Conservation (phyloP, 53 echinoderm and acorn worm species). For the Pentamera pediparva region DNA sequence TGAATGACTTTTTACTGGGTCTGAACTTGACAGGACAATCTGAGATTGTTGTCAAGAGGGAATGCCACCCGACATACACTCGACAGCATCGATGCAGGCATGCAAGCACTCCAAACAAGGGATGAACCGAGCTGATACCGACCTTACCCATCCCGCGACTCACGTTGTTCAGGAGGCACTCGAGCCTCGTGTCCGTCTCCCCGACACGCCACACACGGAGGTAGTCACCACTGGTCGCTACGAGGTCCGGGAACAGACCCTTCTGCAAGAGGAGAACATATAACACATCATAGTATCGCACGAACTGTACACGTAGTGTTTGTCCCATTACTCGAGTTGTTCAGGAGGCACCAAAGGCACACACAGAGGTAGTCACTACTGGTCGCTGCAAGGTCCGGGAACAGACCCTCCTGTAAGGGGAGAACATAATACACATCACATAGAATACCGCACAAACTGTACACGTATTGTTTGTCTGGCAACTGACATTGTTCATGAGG, state of each 20-base stretch:
- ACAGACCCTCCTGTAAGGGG: slow-evolving; percentile 51
- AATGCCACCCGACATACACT: too few relatives aligned
- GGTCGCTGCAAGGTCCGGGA: slow-evolving; percentile 70
- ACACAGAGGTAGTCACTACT: slow-evolving; percentile 80
- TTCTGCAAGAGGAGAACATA: slow-evolving; percentile 57
- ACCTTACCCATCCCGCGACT: slow-evolving; percentile 55
- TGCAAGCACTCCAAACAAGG: slow-evolving; percentile 31
- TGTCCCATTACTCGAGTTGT: too few relatives aligned
- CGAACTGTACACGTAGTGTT: too few relatives aligned
- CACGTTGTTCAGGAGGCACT: slow-evolving; percentile 96
- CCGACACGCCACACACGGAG: slow-evolving; percentile 91
- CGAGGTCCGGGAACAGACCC: slow-evolving; percentile 88
- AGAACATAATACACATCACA: not conserved
- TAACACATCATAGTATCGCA: too few relatives aligned
- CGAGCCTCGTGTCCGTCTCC: slow-evolving; percentile 80
- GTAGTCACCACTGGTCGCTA: slow-evolving; percentile 96
- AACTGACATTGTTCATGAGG: slow-evolving; percentile 94
- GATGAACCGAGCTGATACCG: slow-evolving; percentile 1
- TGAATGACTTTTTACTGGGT: not conserved
- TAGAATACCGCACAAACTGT: not conserved
- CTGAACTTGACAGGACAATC: too few relatives aligned
- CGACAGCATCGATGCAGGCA: too few relatives aligned
- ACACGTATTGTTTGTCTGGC: slow-evolving; percentile 24
- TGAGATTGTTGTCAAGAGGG: too few relatives aligned
- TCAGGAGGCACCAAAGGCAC: slow-evolving; percentile 75